These are phyloP conservation scores for Cairina moschata DNA, from an alignment of 2,113 vertebrate genomes.

Conservation along the genomic window DNA sequence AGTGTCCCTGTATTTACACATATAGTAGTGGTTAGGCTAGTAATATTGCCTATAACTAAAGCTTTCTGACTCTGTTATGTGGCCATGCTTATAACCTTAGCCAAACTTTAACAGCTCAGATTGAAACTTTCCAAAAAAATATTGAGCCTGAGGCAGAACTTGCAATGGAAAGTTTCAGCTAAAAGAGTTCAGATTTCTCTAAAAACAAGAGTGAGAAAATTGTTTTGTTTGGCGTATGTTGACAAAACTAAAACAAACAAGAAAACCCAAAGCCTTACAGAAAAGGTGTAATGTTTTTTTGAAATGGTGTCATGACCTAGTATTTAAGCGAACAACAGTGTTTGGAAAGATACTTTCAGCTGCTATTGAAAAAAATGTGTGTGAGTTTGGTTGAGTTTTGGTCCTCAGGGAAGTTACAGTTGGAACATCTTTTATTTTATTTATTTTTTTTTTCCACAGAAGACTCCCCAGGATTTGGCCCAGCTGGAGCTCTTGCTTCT, in stretches of 20 bases:
- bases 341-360: neutral
- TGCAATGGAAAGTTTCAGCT: constrained; percentile 5
- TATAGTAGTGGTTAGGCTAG: neutral
- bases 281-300: neutral
- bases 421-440: neutral
- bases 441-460: too few relatives aligned
- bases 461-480: neutral
- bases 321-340: neutral
- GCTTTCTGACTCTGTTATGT: constrained; percentile 21
- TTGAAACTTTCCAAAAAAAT: constrained; percentile 22
- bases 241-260: neutral
- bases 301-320: neutral
- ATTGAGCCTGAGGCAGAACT: constrained; percentile 13
- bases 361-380: neutral
- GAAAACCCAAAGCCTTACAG: neutral
- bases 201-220: constrained; percentile 1
- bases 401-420: neutral
- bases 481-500: neutral
- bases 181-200: constrained; percentile 5
- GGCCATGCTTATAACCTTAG: neutral
- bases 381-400: neutral
- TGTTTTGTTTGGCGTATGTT: neutral
- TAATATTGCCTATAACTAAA: neutral
- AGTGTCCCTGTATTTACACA: neutral
- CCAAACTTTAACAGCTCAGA: constrained; percentile 4